A percentile compares a stretch with the other conserved stretches of the same genome.
These are phyloP conservation scores for Leptura quadrifasciata DNA, from an alignment of 2,888 invertebrate genomes.

Conservation along the genomic window DNA sequence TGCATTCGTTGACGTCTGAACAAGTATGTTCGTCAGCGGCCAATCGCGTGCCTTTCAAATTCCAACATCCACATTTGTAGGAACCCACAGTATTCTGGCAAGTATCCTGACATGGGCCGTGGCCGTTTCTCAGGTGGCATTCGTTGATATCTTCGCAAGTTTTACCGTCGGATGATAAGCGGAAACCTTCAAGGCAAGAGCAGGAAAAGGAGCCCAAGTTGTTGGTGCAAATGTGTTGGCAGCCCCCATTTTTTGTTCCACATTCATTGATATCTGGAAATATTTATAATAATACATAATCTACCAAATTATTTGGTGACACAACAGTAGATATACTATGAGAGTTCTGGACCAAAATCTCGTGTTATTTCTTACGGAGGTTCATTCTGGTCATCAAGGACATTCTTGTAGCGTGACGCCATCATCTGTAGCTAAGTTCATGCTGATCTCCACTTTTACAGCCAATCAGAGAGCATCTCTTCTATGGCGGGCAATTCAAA, in stretches of 20 bases:
- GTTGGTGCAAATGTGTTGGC: slow-evolving; percentile 77
- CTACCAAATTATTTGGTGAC: too few relatives aligned
- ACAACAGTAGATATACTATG: too few relatives aligned
- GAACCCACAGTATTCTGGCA: slow-evolving; percentile 78
- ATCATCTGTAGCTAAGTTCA: too few relatives aligned
- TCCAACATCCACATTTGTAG: slow-evolving; percentile 77
- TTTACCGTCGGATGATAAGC: slow-evolving; percentile 67
- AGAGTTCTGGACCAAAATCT: too few relatives aligned
- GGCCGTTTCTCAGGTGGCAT: slow-evolving; percentile 79
- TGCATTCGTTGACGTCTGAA: slow-evolving; percentile 62
- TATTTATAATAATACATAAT: not conserved
- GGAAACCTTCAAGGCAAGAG: slow-evolving; percentile 75
- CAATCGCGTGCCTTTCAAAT: slow-evolving; percentile 77
- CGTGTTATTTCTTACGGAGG: too few relatives aligned
- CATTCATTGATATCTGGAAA: slow-evolving; percentile 78
- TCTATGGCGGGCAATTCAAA: too few relatives aligned
- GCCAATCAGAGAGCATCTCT: too few relatives aligned
- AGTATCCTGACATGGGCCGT: slow-evolving; percentile 80
- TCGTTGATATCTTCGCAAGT: slow-evolving; percentile 77
- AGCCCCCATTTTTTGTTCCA: slow-evolving; percentile 75
- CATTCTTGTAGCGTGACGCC: too few relatives aligned
- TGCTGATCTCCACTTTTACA: too few relatives aligned
- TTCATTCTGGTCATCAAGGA: too few relatives aligned
- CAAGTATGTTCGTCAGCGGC: slow-evolving; percentile 77
- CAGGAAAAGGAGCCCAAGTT: slow-evolving; percentile 77